Evolutionary conservation across 1,140 invertebrate species (phyloP).

Genomic region (Conus betulinus): DNA sequence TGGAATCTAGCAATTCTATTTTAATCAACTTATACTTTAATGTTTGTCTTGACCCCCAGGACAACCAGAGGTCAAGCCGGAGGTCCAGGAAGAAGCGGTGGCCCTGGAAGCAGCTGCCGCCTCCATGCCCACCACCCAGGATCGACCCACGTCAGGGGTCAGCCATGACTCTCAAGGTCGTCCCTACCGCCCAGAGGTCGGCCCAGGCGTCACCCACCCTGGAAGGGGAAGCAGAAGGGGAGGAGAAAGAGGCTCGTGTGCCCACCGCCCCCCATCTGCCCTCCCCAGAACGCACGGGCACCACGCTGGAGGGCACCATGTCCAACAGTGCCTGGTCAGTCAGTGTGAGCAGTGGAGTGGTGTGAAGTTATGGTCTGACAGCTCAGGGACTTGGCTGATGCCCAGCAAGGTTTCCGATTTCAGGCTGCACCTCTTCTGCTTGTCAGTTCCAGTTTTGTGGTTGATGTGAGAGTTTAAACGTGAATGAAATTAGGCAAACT

Average conservation of each 20-base stretch:
- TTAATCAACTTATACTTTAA: too few relatives aligned
- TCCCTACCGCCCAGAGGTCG: background rate
- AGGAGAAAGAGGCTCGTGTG: constrained; percentile 21
- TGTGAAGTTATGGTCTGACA: too few relatives aligned
- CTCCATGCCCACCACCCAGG: background rate
- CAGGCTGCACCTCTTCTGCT: too few relatives aligned
- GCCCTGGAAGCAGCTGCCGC: background rate
- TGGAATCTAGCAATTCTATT: too few relatives aligned
- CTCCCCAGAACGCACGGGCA: constrained; percentile 59
- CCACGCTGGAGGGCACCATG: constrained; percentile 59
- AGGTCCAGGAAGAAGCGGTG: background rate
- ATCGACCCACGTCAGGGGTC: background rate
- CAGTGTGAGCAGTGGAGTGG: background rate
- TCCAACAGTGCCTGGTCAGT: constrained; percentile 65
- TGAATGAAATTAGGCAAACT: too few relatives aligned
- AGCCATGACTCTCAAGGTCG: background rate
- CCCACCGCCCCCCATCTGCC: constrained; percentile 54
- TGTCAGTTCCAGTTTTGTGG: too few relatives aligned
- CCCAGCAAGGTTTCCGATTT: too few relatives aligned
- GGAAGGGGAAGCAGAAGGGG: constrained; percentile 24
- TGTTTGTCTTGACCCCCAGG: too few relatives aligned
- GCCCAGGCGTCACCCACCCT: background rate
- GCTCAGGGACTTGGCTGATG: too few relatives aligned
- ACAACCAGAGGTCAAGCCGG: background rate
- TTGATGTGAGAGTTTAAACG: too few relatives aligned